Conservation (phyloP, 2,888 invertebrate species). For the Mesoligia furuncula region DNA sequence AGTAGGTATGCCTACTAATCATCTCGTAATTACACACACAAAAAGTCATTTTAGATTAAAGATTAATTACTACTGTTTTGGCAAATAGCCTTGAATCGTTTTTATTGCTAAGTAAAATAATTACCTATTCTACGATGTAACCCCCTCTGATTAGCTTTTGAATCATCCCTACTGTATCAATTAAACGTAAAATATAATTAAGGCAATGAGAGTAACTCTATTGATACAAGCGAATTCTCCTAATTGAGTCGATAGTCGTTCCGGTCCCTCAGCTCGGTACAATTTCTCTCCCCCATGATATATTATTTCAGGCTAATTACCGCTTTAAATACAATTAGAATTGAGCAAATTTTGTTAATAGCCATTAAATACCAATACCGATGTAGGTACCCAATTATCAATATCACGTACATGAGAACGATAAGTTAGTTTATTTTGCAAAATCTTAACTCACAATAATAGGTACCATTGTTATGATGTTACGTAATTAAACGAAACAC, state of each 20-base stretch:
- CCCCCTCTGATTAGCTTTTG: not conserved
- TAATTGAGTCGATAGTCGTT: constrained; percentile 44
- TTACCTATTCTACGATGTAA: not conserved
- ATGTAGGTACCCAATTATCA: constrained; percentile 15
- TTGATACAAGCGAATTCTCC: constrained; percentile 50
- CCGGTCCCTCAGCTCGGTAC: constrained; percentile 25
- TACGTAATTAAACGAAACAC: constrained; percentile 49
- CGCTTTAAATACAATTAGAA: constrained; percentile 57
- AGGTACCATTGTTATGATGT: constrained; percentile 15
- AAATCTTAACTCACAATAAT: constrained; percentile 30
- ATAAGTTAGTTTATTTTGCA: constrained; percentile 14
- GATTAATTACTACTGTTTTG: constrained; percentile 31
- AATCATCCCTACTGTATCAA: constrained; percentile 14
- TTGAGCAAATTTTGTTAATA: constrained; percentile 31
- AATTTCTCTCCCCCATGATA: constrained; percentile 49
- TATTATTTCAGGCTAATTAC: constrained; percentile 56
- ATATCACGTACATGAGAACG: constrained; percentile 36
- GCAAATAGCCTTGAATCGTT: constrained; percentile 14
- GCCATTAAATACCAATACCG: constrained; percentile 13
- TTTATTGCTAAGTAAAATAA: constrained; percentile 13
- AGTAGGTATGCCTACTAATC: constrained; percentile 7
- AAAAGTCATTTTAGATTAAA: constrained; percentile 25
- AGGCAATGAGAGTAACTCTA: constrained; percentile 27
- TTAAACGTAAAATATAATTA: constrained; percentile 48
- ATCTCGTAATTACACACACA: constrained; percentile 12